Evolutionary conservation across 2,888 invertebrate species (phyloP), one percentile per base, ranked within the genome.

Genomic region (Brachyopa scutellaris): DNA sequence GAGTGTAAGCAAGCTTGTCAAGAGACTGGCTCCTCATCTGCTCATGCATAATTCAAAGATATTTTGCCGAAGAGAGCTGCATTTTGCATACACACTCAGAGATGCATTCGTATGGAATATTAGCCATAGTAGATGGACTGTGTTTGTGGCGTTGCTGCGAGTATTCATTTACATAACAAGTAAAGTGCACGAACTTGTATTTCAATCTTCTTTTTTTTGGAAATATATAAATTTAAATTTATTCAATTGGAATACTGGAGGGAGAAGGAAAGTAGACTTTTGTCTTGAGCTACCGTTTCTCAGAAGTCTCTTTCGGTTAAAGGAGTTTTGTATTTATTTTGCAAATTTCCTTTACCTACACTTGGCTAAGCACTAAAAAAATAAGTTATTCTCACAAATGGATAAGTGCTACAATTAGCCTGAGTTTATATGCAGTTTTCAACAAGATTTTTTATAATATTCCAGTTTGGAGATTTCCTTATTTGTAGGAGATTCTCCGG

Each of bases 21-120:
- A 77, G 77, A 77, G 64, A 70, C 62, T 29, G 47, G 62, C 77
- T 47, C 61, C 47, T 38, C n/a, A n/a, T n/a, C n/a, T n/a, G n/a
- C 70, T 77, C 66, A 82, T 82, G 64, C 82, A 82, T 82, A 59
- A 82, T 82, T 82, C 82, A n/a, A n/a, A 82, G 59, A 45, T 70
- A 64, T 49, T 36, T 40, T 33, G 26, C n/a, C 31, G 77, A 21
- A 42, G 40, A 42, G 38, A 31, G 38, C 29, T 82, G 77, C 77
- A 72, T 36, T 42, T 42, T 38, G 42, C 62, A 64, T 49, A 51
- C 49, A 49, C 31, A 51, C 38, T 59, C 15, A 69, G 26, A 62
- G 11, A 11, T n/a, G n/a, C n/a, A 9, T 36, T 5, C 36, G 36
- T 38, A 49, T 33, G 23, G 29, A n/a, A 45, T 59, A 73, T 74